These are phyloP conservation scores for Halcyon badia DNA, from an alignment of 2,797 vertebrate species.

Conservation along the genomic window DNA sequence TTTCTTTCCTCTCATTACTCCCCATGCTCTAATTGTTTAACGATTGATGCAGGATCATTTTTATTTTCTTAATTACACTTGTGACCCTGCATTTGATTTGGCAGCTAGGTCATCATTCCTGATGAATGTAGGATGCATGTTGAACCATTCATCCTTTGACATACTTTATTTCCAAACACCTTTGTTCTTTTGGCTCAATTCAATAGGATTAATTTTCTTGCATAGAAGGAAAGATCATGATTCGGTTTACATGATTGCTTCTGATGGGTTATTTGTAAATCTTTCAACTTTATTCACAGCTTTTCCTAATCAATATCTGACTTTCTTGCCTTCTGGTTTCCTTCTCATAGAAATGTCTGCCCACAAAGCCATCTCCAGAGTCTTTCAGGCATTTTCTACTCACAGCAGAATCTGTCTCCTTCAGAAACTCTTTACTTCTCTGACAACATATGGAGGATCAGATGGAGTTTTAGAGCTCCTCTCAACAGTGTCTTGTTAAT, in stretches of 20 bases:
- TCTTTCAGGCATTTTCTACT: background rate
- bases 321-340: background rate
- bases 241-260: background rate
- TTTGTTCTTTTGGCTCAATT: slow-evolving; percentile 38
- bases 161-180: slow-evolving; percentile 11
- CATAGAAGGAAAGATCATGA: background rate
- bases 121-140: background rate
- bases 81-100: slow-evolving; percentile 14
- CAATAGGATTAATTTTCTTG: slow-evolving; percentile 15
- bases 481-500: background rate
- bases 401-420: background rate
- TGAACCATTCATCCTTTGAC: background rate
- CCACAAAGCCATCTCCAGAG: background rate
- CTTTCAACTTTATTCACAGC: slow-evolving; percentile 4
- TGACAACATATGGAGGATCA: slow-evolving; percentile 20
- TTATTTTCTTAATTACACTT: slow-evolving; percentile 59
- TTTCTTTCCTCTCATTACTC: background rate
- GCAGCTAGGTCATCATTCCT: background rate
- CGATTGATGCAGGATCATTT: background rate
- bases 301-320: slow-evolving; percentile 15
- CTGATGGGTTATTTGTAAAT: slow-evolving; percentile 21
- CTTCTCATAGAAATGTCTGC: background rate
- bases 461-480: slow-evolving; percentile 27
- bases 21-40: slow-evolving; percentile 19
- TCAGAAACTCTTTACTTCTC: background rate